phyloP scores from a whole-genome alignment of 2,888 invertebrate genomes.

The Drosophila tanythrix region DNA sequence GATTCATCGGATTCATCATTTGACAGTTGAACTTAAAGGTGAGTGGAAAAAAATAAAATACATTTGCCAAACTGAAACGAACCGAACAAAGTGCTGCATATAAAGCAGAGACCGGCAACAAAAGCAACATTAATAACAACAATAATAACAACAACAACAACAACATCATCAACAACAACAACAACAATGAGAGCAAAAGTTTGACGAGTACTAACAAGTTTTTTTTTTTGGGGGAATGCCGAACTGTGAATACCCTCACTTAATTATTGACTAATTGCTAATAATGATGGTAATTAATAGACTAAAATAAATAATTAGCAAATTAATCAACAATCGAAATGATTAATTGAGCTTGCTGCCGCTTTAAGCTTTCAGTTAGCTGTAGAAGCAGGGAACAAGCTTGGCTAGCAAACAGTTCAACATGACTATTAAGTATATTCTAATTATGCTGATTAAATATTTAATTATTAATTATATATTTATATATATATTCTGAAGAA shows the following conservation, averaged over 20 bases:
- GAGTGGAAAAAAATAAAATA: constrained; percentile 21
- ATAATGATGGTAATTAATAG: not conserved
- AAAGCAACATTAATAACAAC: constrained; percentile 11
- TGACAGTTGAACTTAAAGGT: constrained; percentile 55
- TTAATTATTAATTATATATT: not conserved
- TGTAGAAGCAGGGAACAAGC: not conserved
- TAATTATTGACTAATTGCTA: not conserved
- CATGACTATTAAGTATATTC: not conserved
- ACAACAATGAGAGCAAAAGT: constrained; percentile 46
- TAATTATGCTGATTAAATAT: not conserved
- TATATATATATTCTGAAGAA: not conserved
- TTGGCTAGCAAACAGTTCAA: not conserved
- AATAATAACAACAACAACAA: not conserved
- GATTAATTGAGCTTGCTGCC: not conserved
- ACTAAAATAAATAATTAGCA: not conserved
- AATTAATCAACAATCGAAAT: not conserved
- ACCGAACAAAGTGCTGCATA: constrained; percentile 28
- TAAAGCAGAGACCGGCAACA: constrained; percentile 21
- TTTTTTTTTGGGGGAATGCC: not conserved
- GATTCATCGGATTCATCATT: constrained; percentile 22
- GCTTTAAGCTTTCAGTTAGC: not conserved
- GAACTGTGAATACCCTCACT: constrained; percentile 11
- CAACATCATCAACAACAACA: constrained; percentile 8
- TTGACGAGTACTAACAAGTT: constrained; percentile 6
- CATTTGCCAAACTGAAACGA: constrained; percentile 30